phyloP scores from a whole-genome alignment of 2,888 invertebrate species.

The Muscina levida region DNA sequence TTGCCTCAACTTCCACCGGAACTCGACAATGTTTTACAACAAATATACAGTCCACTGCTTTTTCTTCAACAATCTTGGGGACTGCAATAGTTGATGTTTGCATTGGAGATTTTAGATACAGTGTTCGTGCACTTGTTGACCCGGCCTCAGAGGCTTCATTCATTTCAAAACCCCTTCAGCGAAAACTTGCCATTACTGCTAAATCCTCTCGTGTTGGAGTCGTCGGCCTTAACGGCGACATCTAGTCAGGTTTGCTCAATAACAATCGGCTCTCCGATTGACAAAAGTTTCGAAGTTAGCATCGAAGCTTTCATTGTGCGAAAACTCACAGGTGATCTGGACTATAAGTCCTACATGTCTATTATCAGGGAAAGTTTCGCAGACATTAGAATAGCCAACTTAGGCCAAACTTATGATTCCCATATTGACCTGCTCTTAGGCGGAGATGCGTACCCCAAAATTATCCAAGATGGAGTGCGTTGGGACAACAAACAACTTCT shows the following conservation, averaged over 20 bases:
- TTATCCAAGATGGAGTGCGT: background rate
- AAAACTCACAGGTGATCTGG: background rate
- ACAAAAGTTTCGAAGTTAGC: background rate
- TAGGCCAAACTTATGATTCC: background rate
- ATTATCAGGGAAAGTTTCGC: background rate
- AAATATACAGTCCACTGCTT: slow-evolving; percentile 33
- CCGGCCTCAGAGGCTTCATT: slow-evolving; percentile 57
- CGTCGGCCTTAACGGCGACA: slow-evolving; percentile 30
- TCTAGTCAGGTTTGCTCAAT: slow-evolving; percentile 23
- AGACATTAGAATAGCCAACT: background rate
- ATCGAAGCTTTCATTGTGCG: slow-evolving; percentile 21
- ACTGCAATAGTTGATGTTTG: slow-evolving; percentile 39
- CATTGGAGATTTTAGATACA: background rate
- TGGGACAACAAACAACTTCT: background rate
- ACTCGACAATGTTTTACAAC: background rate
- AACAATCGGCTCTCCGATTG: background rate
- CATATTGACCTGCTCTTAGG: slow-evolving; percentile 16
- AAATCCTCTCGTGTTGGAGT: slow-evolving; percentile 19
- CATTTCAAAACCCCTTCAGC: slow-evolving; percentile 36
- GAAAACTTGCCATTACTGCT: slow-evolving; percentile 28
- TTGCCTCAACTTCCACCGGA: background rate
- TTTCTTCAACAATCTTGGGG: background rate
- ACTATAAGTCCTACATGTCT: background rate
- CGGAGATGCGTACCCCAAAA: background rate
- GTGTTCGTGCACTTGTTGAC: slow-evolving; percentile 47